Conservation (phyloP, 1,140 invertebrate genomes). For the Drosophila navojoa region DNA sequence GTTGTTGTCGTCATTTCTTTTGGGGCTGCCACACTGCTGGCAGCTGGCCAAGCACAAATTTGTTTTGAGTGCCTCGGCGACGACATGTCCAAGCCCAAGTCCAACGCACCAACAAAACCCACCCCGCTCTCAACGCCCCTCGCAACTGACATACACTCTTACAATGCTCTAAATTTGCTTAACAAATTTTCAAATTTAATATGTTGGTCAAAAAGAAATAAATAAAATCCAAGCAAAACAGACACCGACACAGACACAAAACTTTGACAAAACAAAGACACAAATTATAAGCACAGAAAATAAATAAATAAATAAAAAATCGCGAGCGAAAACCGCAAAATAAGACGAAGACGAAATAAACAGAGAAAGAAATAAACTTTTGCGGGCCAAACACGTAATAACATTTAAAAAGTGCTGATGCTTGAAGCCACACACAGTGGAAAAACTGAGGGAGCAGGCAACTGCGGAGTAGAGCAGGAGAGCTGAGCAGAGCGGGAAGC, state of each 20-base stretch:
- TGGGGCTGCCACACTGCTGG: slow-evolving; percentile 49
- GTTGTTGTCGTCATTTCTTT: slow-evolving; percentile 49
- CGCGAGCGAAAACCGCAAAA: slow-evolving; percentile 32
- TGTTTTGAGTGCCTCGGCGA: slow-evolving; percentile 73
- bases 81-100: slow-evolving; percentile 63
- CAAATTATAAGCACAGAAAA: slow-evolving; percentile 45
- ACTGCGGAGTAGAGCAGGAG: too few species aligned
- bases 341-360: not conserved
- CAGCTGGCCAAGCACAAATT: slow-evolving; percentile 68
- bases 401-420: slow-evolving; percentile 60
- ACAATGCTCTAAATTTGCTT: slow-evolving; percentile 41
- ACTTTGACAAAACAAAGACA: slow-evolving; percentile 31
- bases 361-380: slow-evolving; percentile 42
- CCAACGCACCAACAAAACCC: not conserved
- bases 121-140: not conserved
- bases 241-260: not conserved
- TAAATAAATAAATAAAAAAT: slow-evolving; percentile 37
- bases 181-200: slow-evolving; percentile 54
- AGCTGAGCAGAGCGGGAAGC: not conserved
- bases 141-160: not conserved
- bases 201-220: slow-evolving; percentile 14
- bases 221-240: slow-evolving; percentile 5
- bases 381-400: slow-evolving; percentile 57
- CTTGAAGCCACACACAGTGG: slow-evolving; percentile 18
- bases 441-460: not conserved